Conservation (phyloP, 1,140 invertebrate species). For the Caligus rogercresseyi region DNA sequence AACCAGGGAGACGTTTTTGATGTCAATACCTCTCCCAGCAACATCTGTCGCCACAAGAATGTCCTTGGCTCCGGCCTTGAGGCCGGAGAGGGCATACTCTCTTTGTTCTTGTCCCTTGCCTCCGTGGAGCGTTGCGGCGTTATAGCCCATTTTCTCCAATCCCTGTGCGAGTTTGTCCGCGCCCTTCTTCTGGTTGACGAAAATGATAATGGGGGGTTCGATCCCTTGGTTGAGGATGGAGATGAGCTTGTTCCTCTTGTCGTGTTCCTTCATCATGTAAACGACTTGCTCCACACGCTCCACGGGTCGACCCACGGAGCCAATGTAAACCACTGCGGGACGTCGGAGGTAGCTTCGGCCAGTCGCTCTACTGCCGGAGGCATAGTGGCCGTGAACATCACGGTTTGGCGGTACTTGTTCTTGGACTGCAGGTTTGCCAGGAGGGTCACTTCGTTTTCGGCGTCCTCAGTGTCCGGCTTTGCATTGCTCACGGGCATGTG, state of each 20-base stretch:
- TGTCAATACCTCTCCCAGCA: conserved; percentile 98
- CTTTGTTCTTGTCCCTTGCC: conserved; percentile 99
- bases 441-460: conserved; percentile 72
- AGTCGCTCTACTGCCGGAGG: conserved; percentile 89
- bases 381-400: conserved; percentile 99
- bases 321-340: conserved; percentile 95
- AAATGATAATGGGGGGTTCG: conserved; percentile 95
- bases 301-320: conserved; percentile 91
- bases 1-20: conserved; percentile 94
- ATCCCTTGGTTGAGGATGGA: conserved; percentile 54
- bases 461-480: conserved; percentile 95
- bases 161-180: conserved; percentile 93
- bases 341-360: conserved; percentile 81
- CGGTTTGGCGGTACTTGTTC: conserved; percentile 91
- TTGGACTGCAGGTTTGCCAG: conserved; percentile 89
- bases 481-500: conserved; percentile 97
- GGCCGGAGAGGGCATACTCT: conserved; percentile 87
- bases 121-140: conserved; percentile 90
- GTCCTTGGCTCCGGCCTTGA: conserved; percentile 80
- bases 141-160: conserved; percentile 89
- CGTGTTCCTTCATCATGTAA: conserved; percentile 78
- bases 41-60: conserved; percentile 99
- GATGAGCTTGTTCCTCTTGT: conserved; percentile 77
- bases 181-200: conserved; percentile 99
- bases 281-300: conserved; percentile 96